A percentile compares a stretch with the other conserved stretches of the same genome.
phyloP scores from a whole-genome alignment of 2,113 vertebrate genomes.

The Corythornis madagascariensis region DNA sequence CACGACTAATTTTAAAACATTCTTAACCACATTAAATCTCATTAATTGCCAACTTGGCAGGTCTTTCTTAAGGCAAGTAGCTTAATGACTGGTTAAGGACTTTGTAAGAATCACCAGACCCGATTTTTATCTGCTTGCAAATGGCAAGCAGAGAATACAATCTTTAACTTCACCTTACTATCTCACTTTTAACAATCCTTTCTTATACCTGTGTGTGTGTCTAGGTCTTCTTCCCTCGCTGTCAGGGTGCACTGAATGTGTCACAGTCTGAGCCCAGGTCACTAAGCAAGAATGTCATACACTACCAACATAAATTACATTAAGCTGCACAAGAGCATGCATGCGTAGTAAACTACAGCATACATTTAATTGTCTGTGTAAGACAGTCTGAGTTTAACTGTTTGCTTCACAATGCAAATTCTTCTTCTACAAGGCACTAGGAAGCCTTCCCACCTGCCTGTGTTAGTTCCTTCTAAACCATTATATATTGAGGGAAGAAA shows the following conservation, averaged over 20 bases:
- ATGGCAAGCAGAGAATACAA: not conserved
- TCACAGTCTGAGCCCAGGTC: not conserved
- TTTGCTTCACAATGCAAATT: not conserved
- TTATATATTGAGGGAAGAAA: not conserved
- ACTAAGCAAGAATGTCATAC: not conserved
- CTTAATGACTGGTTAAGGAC: constrained; percentile 13
- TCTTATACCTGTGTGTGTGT: not conserved
- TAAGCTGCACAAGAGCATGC: not conserved
- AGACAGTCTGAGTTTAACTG: constrained; percentile 5
- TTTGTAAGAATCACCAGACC: not conserved
- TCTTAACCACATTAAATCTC: constrained; percentile 1
- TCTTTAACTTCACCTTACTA: not conserved
- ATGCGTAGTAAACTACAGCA: not conserved
- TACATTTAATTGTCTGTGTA: not conserved
- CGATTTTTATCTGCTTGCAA: not conserved
- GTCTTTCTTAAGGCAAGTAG: constrained; percentile 49
- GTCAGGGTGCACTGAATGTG: not conserved
- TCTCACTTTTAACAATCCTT: not conserved
- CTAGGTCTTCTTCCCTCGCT: not conserved
- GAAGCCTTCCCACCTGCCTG: not conserved
- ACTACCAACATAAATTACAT: constrained; percentile 21
- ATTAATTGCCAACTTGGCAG: constrained; percentile 23
- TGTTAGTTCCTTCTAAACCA: not conserved
- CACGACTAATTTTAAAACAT: constrained; percentile 35
- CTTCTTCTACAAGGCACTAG: not conserved